A percentile compares a stretch with the other conserved stretches of the same genome.
Evolutionary conservation across 2,888 invertebrate genomes (phyloP).

Genomic region (Synanthedon myopaeformis): DNA sequence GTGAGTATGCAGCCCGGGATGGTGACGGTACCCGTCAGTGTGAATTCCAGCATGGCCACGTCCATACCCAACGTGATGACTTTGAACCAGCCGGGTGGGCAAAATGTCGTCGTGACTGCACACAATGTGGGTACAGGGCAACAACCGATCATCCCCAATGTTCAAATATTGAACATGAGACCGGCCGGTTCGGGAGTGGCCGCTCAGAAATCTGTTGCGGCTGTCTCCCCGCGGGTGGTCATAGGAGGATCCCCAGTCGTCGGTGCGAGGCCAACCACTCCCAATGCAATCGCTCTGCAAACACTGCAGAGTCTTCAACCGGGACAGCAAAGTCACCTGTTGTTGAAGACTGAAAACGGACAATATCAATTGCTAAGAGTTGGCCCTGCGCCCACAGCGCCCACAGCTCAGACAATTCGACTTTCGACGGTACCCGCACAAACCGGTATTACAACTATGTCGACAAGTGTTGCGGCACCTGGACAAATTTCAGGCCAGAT

Average conservation of each 20-base stretch:
- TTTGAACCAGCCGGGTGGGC: conserved; percentile 70
- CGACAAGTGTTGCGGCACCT: conserved; percentile 49
- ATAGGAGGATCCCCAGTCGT: conserved; percentile 86
- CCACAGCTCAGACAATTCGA: conserved; percentile 79
- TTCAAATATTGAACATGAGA: conserved; percentile 88
- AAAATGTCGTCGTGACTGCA: conserved; percentile 67
- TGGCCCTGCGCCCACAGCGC: conserved; percentile 80
- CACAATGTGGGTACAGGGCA: conserved; percentile 74
- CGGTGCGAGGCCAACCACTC: conserved; percentile 83
- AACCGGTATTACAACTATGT: conserved; percentile 54
- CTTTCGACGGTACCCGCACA: conserved; percentile 86
- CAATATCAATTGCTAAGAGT: conserved; percentile 93
- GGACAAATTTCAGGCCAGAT: conserved; percentile 31
- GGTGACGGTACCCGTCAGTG: conserved; percentile 75
- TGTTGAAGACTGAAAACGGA: conserved; percentile 97
- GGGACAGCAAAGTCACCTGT: conserved; percentile 88
- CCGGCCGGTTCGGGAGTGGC: conserved; percentile 76
- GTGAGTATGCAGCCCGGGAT: conserved; percentile 66
- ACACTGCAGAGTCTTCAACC: conserved; percentile 87
- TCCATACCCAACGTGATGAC: conserved; percentile 75
- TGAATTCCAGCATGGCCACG: conserved; percentile 69
- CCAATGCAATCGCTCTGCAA: conserved; percentile 90
- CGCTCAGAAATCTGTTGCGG: conserved; percentile 81
- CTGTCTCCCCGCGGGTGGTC: conserved; percentile 84
- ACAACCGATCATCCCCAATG: conserved; percentile 77